Percentiles rank a stretch among this genome's conserved stretches.
Evolutionary conservation across 2,888 invertebrate species (phyloP).

Genomic region (Silvanus unidentatus): DNA sequence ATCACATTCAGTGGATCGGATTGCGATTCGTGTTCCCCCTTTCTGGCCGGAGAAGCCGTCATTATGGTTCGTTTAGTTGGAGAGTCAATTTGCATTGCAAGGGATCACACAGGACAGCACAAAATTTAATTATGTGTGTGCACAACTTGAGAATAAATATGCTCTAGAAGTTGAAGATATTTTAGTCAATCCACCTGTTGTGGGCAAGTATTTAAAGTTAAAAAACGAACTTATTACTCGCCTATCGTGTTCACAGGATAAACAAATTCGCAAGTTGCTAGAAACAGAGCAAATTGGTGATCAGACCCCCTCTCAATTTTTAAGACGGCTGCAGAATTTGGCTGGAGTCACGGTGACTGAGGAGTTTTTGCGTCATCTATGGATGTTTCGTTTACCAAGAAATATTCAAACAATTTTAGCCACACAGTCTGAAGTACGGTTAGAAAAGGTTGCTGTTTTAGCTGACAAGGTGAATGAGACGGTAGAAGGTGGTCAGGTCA

Average conservation of each 20-base stretch:
- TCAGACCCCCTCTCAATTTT: constrained; percentile 25
- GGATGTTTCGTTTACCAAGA: constrained; percentile 9
- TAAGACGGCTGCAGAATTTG: constrained; percentile 19
- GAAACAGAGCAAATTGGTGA: background rate
- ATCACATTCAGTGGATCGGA: too few relatives aligned
- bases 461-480: background rate
- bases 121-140: background rate
- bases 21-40: background rate
- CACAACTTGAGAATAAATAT: background rate
- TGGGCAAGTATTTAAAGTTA: background rate
- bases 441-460: constrained; percentile 12
- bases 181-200: background rate
- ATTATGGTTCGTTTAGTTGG: background rate
- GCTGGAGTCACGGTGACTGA: constrained; percentile 18
- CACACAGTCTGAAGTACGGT: constrained; percentile 1
- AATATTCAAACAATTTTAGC: constrained; percentile 1
- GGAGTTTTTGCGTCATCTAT: constrained; percentile 15
- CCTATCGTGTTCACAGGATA: background rate
- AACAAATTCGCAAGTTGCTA: background rate
- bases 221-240: background rate
- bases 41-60: background rate
- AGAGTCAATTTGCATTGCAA: background rate
- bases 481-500: background rate
- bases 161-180: background rate
- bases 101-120: background rate